Percentiles rank a stretch among this genome's conserved stretches.
Conservation (phyloP, 2,113 vertebrate genomes). For the Sinocyclocheilus maitianheensis region DNA sequence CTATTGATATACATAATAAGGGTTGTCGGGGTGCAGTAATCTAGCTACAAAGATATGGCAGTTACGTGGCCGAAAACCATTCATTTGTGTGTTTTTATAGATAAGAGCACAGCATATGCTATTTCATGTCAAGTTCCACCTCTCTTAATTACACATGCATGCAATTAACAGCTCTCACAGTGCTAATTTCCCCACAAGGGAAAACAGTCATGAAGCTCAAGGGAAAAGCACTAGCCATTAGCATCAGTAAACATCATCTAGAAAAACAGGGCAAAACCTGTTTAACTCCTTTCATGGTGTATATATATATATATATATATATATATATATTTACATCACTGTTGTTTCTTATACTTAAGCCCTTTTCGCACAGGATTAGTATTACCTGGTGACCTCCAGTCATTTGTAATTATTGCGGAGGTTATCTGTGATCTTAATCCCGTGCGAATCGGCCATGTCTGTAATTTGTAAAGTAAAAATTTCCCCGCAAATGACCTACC, state of each 20-base stretch:
- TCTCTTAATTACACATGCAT: constrained; percentile 34
- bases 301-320: too few relatives aligned
- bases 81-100: constrained; percentile 19
- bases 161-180: constrained; percentile 33
- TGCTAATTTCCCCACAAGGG: constrained; percentile 28
- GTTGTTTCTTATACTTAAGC: background rate
- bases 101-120: constrained; percentile 28
- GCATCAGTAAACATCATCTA: constrained; percentile 18
- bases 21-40: background rate
- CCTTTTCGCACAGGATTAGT: too few relatives aligned
- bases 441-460: too few relatives aligned
- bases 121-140: constrained; percentile 6
- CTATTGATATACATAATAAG: constrained; percentile 7
- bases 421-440: too few relatives aligned
- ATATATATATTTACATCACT: background rate
- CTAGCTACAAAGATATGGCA: constrained; percentile 5
- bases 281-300: constrained; percentile 12
- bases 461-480: too few relatives aligned
- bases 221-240: constrained; percentile 26
- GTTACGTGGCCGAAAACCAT: background rate
- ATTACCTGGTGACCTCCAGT: too few relatives aligned
- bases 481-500: too few relatives aligned
- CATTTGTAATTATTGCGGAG: too few relatives aligned
- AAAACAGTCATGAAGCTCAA: constrained; percentile 16
- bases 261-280: constrained; percentile 10